Evolutionary conservation across 2,888 invertebrate genomes (phyloP).

Genomic region (Lasius fuliginosus): DNA sequence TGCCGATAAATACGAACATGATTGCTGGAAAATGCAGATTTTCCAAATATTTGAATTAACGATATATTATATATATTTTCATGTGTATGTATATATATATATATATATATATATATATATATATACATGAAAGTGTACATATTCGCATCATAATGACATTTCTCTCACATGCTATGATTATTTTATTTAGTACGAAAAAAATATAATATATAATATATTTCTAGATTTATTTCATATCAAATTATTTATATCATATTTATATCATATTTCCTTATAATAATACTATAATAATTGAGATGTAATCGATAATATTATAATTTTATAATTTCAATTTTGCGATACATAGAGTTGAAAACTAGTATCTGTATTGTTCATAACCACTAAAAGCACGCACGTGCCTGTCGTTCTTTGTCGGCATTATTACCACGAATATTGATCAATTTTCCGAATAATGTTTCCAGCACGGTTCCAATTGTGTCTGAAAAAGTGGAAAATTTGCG

Average conservation of each 20-base stretch:
- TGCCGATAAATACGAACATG: not conserved
- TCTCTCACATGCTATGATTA: too few relatives aligned
- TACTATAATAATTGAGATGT: not conserved
- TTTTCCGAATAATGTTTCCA: slow-evolving; percentile 5
- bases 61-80: not conserved
- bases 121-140: too few relatives aligned
- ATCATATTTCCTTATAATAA: not conserved
- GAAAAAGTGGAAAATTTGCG: not conserved
- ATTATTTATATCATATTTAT: not conserved
- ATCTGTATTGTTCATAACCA: not conserved
- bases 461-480: not conserved
- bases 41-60: not conserved
- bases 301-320: not conserved
- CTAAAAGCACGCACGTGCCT: not conserved
- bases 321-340: not conserved
- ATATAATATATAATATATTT: too few relatives aligned
- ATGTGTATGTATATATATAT: too few relatives aligned
- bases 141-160: too few relatives aligned
- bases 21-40: not conserved
- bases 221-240: too few relatives aligned
- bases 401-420: not conserved
- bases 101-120: not conserved
- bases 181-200: too few relatives aligned
- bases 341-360: not conserved
- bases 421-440: not conserved